These are phyloP conservation scores for Amorpha juglandis DNA, from an alignment of 2,888 invertebrate genomes.

Conservation along the genomic window DNA sequence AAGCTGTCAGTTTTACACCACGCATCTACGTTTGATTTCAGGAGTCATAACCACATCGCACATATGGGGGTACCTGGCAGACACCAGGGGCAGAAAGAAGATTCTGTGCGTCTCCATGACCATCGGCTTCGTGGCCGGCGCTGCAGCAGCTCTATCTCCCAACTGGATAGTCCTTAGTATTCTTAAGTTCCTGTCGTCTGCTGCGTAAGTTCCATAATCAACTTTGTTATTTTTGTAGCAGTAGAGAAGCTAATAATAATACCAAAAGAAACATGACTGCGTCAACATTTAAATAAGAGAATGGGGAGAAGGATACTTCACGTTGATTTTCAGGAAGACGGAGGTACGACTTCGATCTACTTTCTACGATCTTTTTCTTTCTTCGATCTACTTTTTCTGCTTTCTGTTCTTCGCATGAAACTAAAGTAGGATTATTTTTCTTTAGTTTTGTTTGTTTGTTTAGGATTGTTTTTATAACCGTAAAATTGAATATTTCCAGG, in stretches of 20 bases:
- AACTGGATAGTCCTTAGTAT: conserved; percentile 82
- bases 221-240: background rate
- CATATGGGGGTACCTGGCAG: conserved; percentile 74
- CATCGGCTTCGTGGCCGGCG: conserved; percentile 77
- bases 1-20: background rate
- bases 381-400: too few species aligned
- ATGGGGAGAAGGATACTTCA: too few species aligned
- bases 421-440: too few species aligned
- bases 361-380: too few species aligned
- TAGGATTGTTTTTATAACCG: too few species aligned
- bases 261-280: too few species aligned
- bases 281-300: too few species aligned
- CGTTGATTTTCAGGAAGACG: too few species aligned
- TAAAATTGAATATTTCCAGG: conserved; percentile 54
- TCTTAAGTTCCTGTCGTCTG: conserved; percentile 86
- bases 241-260: too few species aligned
- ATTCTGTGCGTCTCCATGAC: conserved; percentile 64
- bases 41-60: conserved; percentile 77
- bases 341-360: too few species aligned
- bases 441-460: too few species aligned
- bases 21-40: conserved; percentile 66
- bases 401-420: too few species aligned
- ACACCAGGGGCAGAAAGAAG: conserved; percentile 64
- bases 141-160: conserved; percentile 82
- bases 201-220: conserved; percentile 68